These are phyloP conservation scores for Furcifer pardalis DNA, from an alignment of 2,797 vertebrate species.

Conservation along the genomic window DNA sequence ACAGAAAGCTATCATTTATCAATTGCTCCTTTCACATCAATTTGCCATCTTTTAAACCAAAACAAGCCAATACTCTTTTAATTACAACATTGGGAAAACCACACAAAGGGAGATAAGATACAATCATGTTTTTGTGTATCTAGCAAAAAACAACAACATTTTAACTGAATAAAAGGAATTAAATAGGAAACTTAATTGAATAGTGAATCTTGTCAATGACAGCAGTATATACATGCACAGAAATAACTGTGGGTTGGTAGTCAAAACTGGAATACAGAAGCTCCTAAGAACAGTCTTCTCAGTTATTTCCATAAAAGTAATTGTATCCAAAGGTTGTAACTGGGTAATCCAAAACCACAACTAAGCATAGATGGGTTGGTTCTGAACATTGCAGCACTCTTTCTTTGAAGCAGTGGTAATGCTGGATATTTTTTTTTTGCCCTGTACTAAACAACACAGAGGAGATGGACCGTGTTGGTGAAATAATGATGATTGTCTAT, in stretches of 20 bases:
- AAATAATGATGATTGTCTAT: too few relatives aligned
- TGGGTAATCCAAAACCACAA: background rate
- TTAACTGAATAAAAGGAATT: background rate
- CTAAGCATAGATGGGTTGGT: background rate
- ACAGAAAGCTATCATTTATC: background rate
- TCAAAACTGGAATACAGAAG: background rate
- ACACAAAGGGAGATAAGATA: background rate
- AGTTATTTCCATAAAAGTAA: background rate
- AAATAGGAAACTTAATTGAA: background rate
- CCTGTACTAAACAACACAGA: too few relatives aligned
- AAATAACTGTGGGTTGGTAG: background rate
- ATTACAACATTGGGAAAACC: background rate
- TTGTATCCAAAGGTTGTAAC: background rate
- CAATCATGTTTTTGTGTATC: too few relatives aligned
- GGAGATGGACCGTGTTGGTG: too few relatives aligned
- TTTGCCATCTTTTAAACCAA: rapidly evolving
- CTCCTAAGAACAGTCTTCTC: background rate
- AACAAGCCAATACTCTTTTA: background rate
- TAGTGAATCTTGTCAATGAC: background rate
- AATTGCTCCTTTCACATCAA: background rate
- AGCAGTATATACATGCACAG: background rate
- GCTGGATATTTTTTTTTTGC: too few relatives aligned
- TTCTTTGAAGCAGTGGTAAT: too few relatives aligned
- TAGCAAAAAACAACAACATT: background rate
- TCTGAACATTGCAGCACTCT: background rate